Evolutionary conservation across 2,797 vertebrate genomes (phyloP).

Genomic region (Semaprochilodus insignis): DNA sequence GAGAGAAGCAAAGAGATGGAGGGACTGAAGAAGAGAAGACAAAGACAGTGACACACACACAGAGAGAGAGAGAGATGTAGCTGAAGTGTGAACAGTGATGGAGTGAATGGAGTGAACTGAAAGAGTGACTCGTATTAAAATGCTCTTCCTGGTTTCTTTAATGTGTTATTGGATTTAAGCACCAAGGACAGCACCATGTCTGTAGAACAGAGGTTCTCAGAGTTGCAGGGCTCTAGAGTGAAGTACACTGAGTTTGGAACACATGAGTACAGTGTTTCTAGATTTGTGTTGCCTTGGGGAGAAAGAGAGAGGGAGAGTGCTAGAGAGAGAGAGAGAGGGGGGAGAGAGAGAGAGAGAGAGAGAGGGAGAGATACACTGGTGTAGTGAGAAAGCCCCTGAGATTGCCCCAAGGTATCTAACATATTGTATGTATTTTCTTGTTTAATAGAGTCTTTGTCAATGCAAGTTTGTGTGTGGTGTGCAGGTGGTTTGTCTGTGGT

Average conservation of each 20-base stretch:
- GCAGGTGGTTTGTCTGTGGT: not conserved
- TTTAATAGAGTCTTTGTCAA: constrained; percentile 7
- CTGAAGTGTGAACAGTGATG: not conserved
- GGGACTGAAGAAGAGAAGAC: no score
- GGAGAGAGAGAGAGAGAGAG: not conserved
- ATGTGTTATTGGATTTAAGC: not conserved
- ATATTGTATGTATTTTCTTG: constrained; percentile 1
- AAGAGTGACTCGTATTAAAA: not conserved
- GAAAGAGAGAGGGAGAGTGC: not conserved
- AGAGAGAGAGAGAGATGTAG: not conserved
- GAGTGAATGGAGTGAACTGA: not conserved
- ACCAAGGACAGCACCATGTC: not conserved
- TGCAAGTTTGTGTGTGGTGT: constrained; percentile 20
- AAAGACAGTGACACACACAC: no score
- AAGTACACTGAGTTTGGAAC: not conserved
- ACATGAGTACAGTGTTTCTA: not conserved
- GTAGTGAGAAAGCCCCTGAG: not conserved
- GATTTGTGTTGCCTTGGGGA: not conserved
- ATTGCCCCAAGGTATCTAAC: not conserved
- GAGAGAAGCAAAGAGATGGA: no score
- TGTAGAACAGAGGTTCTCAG: not conserved
- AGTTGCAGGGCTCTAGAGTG: not conserved
- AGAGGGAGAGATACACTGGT: not conserved
- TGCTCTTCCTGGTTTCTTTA: not conserved
- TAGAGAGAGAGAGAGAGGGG: not conserved